phyloP scores from a whole-genome alignment of 2,888 invertebrate species.

The Dicranocentrus wangi region DNA sequence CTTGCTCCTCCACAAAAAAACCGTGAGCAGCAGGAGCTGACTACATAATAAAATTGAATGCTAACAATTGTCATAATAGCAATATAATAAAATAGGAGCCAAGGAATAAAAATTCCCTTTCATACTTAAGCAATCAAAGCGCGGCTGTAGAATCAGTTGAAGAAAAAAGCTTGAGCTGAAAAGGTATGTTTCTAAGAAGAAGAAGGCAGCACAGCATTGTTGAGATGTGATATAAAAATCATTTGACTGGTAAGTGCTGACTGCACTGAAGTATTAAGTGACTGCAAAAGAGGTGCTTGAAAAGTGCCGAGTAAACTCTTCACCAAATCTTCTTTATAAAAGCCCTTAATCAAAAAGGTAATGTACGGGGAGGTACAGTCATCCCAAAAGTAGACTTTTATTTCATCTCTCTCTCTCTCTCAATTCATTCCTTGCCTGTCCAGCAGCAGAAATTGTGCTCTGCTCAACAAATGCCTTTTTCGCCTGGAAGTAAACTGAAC shows the following conservation, averaged over 20 bases:
- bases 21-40: constrained; percentile 12
- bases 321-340: constrained; percentile 7
- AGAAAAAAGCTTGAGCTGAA: neutral
- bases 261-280: neutral
- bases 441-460: neutral
- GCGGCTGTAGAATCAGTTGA: constrained; percentile 3
- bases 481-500: neutral
- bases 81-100: constrained; percentile 10
- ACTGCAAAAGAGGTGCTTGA: constrained; percentile 5
- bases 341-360: constrained; percentile 16
- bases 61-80: constrained; percentile 40
- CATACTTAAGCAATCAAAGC: constrained; percentile 14
- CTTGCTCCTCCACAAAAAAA: no score
- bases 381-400: neutral
- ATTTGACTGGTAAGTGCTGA: neutral
- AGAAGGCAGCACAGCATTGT: neutral
- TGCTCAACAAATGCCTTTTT: no score
- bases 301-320: constrained; percentile 10
- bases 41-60: constrained; percentile 6
- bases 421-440: neutral
- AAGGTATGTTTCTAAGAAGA: neutral
- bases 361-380: constrained; percentile 2
- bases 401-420: neutral
- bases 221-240: constrained; percentile 4
- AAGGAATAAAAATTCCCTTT: constrained; percentile 14